Base-by-base conservation (phyloP, 2,888 invertebrate species). In the Caenorhabditis doughertyi region DNA sequence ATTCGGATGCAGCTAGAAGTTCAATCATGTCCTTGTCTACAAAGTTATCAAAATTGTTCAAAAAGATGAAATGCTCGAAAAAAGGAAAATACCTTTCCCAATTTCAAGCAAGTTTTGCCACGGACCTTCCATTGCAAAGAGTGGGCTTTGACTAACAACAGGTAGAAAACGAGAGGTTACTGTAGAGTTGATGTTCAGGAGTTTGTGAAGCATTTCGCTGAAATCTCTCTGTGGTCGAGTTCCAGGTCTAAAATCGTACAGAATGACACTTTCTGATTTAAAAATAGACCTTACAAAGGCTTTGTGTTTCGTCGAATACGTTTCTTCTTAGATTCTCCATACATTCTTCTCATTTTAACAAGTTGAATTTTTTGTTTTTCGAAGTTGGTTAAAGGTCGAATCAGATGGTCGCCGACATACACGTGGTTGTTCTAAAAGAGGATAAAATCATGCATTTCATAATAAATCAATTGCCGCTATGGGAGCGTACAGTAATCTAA, bases 171-270 rank as follows among this genome's bases (percentile, higher is more conserved):
- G 58, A 21, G 79, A 80, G 29, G 86, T 84, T 8, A 86, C 86
- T 18, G 86, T 84, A n/a, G 86, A 81, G 55, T 86, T 86, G n/a
- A 86, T 83, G 55, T 86, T 86, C 32, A 86, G 65, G 35, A 86
- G 70, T 53, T 71, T 73, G 42, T 86, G 86, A 2, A 86, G 53
- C 62, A 86, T 76, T n/a, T 83, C 76, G n/a, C 83, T 81, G 55
- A 86, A 77, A 49, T 86, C 86, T 29, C 79, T 42, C 42, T 86
- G 84, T 25, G 84, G 81, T 27, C 51, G 53, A 4, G 65, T 80
- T 18, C 77, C 58, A 21, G 65, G 80, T 21, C 72, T 81, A 51
- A 25, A 67, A 73, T n/a, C 13, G 7, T 39, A 9, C 16, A 5
- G 16, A 39, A 7, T 32, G n/a, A n/a, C 39, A 39, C 16, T 25